Evolutionary conservation across 2,797 vertebrate species (phyloP), one percentile per base, ranked within the genome.

Genomic region (Atherinosoma microstoma): DNA sequence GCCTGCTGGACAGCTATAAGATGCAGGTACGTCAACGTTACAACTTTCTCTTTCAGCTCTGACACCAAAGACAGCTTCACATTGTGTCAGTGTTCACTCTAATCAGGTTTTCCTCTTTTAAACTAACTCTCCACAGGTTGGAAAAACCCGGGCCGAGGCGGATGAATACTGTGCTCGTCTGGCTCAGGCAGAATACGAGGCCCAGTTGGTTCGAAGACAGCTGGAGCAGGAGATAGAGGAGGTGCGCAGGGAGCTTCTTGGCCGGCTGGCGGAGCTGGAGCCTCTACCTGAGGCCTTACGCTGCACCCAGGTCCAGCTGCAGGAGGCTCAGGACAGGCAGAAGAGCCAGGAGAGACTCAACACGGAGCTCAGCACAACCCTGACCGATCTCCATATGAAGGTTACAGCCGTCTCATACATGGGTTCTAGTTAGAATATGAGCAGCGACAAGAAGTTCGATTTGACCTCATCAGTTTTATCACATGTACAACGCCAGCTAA

Each of bases 1-100:
- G 72, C 7, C 88, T 97, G 82, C 93, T 99, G 75, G 97, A 97
- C 86, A 94, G 89, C 82, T 98, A 97, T 69, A 98, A 96, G 74
- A 88, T 91, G 70, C 97, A 99, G 96, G 97, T 97, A 60, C n/a
- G 64, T 42, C 15, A 20, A 36, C 16, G 11, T 30, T 20, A 11
- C 27, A 30, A 8, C 45, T n/a, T 47, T 9, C 20, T n/a, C 18
- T 0, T 22, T 27, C 30, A 12, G 10, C 4, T 45, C 18, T 45
- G 4, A 40, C 1, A 24, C 10, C 36, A 58, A 29, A 32, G 53
- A 9, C 60, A 29, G 12, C 24, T 2, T 24, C 8, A 51, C 4
- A 27, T 32, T n/a, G 22, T 49, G 8, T 57, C 2, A 36, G 13
- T 34, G 29, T 4, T 16, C 2, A 58, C 7, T 27, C n/a, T 22